These are phyloP conservation scores for Drosophila suboccidentalis DNA, from an alignment of 2,888 invertebrate species.

Conservation along the genomic window DNA sequence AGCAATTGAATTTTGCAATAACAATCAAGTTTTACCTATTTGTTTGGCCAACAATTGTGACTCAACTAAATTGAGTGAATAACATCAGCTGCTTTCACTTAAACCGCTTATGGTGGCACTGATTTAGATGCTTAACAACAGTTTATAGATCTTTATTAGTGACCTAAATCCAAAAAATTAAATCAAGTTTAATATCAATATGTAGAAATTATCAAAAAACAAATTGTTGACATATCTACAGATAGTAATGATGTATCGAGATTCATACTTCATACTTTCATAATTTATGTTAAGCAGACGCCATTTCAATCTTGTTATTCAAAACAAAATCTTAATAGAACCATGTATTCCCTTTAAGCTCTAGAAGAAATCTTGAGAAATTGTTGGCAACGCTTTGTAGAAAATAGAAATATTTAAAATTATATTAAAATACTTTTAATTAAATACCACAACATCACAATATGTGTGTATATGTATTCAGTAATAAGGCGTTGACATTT, in stretches of 20 bases:
- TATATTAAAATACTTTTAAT: conserved; percentile 34
- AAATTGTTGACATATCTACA: too few species aligned
- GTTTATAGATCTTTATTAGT: too few species aligned
- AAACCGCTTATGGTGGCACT: conserved; percentile 4
- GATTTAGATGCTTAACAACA: conserved; percentile 7
- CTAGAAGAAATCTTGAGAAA: conserved; percentile 7
- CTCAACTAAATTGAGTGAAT: conserved; percentile 42
- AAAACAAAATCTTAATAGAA: neutral
- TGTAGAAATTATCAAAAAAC: too few species aligned
- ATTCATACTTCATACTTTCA: neutral
- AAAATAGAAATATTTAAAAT: conserved; percentile 40
- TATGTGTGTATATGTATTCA: conserved; percentile 8
- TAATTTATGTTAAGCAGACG: conserved; percentile 1
- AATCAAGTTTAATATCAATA: too few species aligned
- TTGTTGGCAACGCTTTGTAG: conserved; percentile 35
- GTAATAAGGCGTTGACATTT: conserved; percentile 49
- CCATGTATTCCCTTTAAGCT: conserved; percentile 4
- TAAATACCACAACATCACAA: conserved; percentile 14
- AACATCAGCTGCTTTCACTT: conserved; percentile 48
- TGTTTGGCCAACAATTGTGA: conserved; percentile 51
- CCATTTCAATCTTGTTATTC: neutral
- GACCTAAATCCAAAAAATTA: too few species aligned
- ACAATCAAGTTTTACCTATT: conserved; percentile 53
- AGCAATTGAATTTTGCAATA: conserved; percentile 62
- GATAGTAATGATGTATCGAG: too few species aligned